Conservation (phyloP, 2,888 invertebrate species). For the Meiosimyza decipiens region DNA sequence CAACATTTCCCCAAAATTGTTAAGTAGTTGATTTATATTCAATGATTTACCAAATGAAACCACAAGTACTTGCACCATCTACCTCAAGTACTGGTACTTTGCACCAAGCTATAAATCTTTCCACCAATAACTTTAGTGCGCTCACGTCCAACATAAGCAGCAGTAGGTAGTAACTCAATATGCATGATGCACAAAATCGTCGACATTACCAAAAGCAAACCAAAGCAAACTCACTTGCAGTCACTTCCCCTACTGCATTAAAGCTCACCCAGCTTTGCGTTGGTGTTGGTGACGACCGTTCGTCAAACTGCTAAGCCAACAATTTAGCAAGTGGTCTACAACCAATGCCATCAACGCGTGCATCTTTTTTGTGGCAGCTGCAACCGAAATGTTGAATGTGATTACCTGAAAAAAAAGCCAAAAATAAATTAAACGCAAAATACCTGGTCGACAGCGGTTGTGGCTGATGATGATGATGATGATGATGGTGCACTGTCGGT, state of each 20-base stretch:
- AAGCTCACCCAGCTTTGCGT: background rate
- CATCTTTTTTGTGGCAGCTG: conserved; percentile 11
- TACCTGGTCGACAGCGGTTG: conserved; percentile 19
- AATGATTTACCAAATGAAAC: no score
- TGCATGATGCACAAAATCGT: no score
- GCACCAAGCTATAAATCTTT: no score
- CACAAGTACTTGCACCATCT: no score
- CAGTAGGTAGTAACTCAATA: no score
- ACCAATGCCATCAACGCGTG: background rate
- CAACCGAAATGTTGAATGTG: conserved; percentile 31
- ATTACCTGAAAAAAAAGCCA: conserved; percentile 30
- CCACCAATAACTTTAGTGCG: no score
- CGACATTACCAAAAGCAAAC: no score
- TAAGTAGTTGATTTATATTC: no score
- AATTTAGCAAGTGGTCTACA: conserved; percentile 24
- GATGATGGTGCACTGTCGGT: background rate
- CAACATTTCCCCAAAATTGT: no score
- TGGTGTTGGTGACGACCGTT: background rate
- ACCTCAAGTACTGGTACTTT: no score
- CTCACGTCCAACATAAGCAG: no score
- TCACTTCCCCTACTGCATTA: background rate
- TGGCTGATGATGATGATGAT: background rate
- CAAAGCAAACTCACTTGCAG: no score
- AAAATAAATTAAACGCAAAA: conserved; percentile 29
- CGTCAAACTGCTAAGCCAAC: conserved; percentile 29